Base-by-base conservation (phyloP, 2,113 vertebrate species). In the Upupa epops region DNA sequence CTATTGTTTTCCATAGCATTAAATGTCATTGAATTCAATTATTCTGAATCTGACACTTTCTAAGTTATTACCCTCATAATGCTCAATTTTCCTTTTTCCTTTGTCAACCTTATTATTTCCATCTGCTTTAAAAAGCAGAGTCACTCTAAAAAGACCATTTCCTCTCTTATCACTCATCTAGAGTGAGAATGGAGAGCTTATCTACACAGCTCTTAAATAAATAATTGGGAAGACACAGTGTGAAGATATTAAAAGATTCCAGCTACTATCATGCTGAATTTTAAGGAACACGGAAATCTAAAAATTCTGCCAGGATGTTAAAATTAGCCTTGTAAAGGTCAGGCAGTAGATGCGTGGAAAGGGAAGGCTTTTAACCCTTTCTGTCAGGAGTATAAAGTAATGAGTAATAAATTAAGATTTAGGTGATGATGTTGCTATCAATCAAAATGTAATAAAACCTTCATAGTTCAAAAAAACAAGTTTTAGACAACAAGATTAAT, bases 11-110 rank as follows among this genome's bases (percentile, higher is more conserved):
- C 98, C 97, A 93, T 98, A 97, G 98, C 98, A 98, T 98, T 97
- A 98, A 99, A 99, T 99, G 98, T 98, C 98, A 99, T 98, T 97
- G 97, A 98, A 98, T 98, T 98, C 98, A 98, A 98, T 99, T 99
- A 99, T 98, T 98, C 97, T 97, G 96, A 97, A 97, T 95, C 92
- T 97, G 97, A 97, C 97, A 96, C 97, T 97, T 98, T 96, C 96
- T 97, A 96, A 98, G 97, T 97, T 97, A 97, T 97, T 97, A 97
- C 96, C 96, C 97, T 97, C 96, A 97, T 97, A 97, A 98, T 97
- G 97, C 96, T 95, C 97, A 96, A 97, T 97, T 97, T 97, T 97
- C 97, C 90, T 92, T 96, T 97, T 97, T 85, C 92, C 91, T 96
- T 97, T 96, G 97, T 97, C 97, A 97, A 97, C 96, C 94, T 96